Evolutionary conservation across 1,140 invertebrate genomes (phyloP), one percentile per base, ranked within the genome.

Genomic region (Diorhabda sublineata): DNA sequence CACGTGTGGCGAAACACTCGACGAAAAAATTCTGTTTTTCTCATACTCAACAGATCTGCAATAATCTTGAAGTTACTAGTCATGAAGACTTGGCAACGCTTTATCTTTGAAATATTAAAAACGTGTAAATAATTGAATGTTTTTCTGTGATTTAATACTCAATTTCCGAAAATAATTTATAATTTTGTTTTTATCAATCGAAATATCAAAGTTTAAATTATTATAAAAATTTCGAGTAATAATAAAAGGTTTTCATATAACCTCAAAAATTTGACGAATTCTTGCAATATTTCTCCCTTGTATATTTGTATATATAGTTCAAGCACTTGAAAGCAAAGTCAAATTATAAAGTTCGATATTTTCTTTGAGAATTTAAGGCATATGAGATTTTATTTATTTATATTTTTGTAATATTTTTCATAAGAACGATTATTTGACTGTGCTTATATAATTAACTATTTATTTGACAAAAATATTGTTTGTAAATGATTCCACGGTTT

Each of bases 401-500:
- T 66, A 71, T 71, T 71, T 71, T 72, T 72, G 62, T 69, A 72
- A 66, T 58, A 63, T 60, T 67, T 68, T 52, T 67, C 65, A 68
- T 47, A 61, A 64, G 68, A 58, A 64, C n/a, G 57, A 58, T 66
- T 67, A 69, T 64, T 73, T 71, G 66, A 64, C 66, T 71, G 71
- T 65, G 62, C 68, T 65, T 9, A n/a, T 9, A 65, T 42, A 58
- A 57, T 57, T 58, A 44, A 60, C 69, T 73, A 76, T 74, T 76
- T 73, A 74, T 74, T 76, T 70, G 60, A 71, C 65, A 73, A 65
- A 67, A 72, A 60, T 69, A 69, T 66, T 68, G 67, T 52, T 52
- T 52, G 47, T 77, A 73, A 78, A 76, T 74, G 77, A 77, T 77
- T 76, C 73, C 76, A 78, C 75, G 69, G 73, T 76, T 69, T 52